These are phyloP conservation scores for Lynx canadensis DNA, from an alignment of 2,113 vertebrate species.

Conservation along the genomic window DNA sequence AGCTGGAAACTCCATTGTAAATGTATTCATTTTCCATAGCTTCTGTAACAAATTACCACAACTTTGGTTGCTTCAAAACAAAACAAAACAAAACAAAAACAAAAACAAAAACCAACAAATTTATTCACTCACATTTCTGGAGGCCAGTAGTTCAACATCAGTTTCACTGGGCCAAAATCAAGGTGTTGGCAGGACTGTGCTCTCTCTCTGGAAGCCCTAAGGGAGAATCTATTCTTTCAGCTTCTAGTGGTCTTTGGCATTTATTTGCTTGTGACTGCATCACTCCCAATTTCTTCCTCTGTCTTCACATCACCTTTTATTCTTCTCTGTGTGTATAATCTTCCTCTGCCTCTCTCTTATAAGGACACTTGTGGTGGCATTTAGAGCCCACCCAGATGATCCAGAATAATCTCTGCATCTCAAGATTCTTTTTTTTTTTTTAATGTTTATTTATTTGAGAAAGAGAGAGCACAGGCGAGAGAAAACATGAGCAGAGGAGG, in stretches of 20 bases:
- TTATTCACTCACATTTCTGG: conserved; percentile 18
- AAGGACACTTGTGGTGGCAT: neutral
- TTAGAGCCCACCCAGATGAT: neutral
- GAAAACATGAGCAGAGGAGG: no score
- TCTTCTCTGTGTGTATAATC: neutral
- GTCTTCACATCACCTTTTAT: neutral
- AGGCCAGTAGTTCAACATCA: conserved; percentile 16
- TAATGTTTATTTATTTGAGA: no score
- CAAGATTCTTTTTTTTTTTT: neutral
- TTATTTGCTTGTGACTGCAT: neutral
- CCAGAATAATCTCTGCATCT: neutral
- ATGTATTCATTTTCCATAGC: neutral
- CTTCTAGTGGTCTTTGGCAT: neutral
- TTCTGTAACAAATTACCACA: conserved; percentile 11
- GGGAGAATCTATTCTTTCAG: neutral
- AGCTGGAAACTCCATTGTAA: neutral
- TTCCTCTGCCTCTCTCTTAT: neutral
- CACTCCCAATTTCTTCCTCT: neutral
- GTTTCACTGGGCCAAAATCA: neutral
- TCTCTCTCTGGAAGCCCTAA: neutral
- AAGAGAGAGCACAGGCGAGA: no score
- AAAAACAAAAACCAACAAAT: neutral
- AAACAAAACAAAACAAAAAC: neutral
- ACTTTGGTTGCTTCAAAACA: neutral
- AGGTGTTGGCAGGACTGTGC: neutral